Conservation (phyloP, 2,797 vertebrate genomes). For the Rhinogobio ventralis region DNA sequence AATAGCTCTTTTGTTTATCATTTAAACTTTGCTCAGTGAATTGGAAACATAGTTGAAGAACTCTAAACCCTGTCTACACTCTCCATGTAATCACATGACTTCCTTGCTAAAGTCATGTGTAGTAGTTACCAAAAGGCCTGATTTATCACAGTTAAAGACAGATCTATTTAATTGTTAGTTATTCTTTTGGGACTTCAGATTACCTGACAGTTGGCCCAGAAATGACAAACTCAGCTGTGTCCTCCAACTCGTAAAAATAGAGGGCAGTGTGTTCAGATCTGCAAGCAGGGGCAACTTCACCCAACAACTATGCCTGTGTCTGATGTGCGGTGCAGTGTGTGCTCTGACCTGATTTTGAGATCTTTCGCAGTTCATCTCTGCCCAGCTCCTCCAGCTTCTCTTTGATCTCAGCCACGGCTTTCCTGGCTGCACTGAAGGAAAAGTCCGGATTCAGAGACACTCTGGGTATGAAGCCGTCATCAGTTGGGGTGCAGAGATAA, state of each 20-base stretch:
- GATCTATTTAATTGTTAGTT: not conserved
- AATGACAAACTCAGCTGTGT: not conserved
- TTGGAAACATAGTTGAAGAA: constrained; percentile 12
- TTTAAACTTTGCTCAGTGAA: constrained; percentile 39
- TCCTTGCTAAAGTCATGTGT: constrained; percentile 30
- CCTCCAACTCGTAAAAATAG: not conserved
- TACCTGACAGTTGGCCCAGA: not conserved
- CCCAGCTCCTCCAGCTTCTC: constrained; percentile 81
- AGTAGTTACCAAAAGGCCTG: not conserved
- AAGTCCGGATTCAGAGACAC: constrained; percentile 83
- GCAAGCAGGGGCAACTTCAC: not conserved
- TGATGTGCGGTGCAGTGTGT: not conserved
- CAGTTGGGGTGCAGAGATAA: constrained; percentile 84
- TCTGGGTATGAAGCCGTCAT: constrained; percentile 80
- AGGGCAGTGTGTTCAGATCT: constrained; percentile 10
- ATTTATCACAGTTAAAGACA: constrained; percentile 12
- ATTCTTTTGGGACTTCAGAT: not conserved
- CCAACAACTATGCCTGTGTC: not conserved
- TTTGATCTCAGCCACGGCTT: constrained; percentile 83
- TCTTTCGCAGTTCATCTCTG: constrained; percentile 78
- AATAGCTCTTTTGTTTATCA: constrained; percentile 37
- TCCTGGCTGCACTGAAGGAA: constrained; percentile 79
- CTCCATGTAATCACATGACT: constrained; percentile 46
- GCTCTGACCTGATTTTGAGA: constrained; percentile 81
- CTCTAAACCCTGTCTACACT: constrained; percentile 50